These are phyloP conservation scores for Scartelaos histophorus DNA, from an alignment of 2,113 vertebrate genomes.

Conservation along the genomic window DNA sequence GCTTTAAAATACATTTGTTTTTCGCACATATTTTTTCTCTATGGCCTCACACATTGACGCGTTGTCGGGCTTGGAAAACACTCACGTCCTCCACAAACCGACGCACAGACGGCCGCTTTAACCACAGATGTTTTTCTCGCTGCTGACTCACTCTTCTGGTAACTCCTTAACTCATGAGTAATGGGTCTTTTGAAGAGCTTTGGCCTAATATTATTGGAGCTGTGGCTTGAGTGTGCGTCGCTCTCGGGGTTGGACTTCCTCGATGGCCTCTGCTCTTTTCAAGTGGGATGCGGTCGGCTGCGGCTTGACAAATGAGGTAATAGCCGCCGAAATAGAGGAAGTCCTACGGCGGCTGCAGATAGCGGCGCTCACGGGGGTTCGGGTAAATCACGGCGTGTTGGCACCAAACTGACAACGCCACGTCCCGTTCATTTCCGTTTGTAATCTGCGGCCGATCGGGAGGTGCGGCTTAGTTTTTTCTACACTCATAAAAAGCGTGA, in stretches of 20 bases:
- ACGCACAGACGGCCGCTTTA: background rate
- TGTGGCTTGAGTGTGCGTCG: conserved; percentile 71
- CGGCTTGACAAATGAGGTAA: conserved; percentile 80
- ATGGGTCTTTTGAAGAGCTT: conserved; percentile 41
- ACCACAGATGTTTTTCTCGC: background rate
- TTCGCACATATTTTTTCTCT: too few species aligned
- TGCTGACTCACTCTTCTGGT: conserved; percentile 33
- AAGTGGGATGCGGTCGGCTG: conserved; percentile 68
- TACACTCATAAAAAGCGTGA: background rate
- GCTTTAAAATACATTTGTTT: too few species aligned
- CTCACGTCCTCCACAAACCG: background rate
- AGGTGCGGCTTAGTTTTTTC: background rate
- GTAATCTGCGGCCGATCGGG: conserved; percentile 6
- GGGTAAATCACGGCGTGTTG: conserved; percentile 70
- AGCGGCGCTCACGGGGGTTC: conserved; percentile 64
- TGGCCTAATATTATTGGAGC: conserved; percentile 72
- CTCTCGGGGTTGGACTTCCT: conserved; percentile 57
- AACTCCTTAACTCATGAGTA: conserved; percentile 29
- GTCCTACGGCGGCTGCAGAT: conserved; percentile 63
- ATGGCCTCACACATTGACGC: background rate
- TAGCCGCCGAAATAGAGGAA: conserved; percentile 75
- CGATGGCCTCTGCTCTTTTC: conserved; percentile 75
- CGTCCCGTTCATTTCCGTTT: conserved; percentile 9
- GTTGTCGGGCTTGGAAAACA: background rate
- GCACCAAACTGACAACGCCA: background rate